Base-by-base conservation (phyloP, 2,888 invertebrate species). In the Carabus problematicus region DNA sequence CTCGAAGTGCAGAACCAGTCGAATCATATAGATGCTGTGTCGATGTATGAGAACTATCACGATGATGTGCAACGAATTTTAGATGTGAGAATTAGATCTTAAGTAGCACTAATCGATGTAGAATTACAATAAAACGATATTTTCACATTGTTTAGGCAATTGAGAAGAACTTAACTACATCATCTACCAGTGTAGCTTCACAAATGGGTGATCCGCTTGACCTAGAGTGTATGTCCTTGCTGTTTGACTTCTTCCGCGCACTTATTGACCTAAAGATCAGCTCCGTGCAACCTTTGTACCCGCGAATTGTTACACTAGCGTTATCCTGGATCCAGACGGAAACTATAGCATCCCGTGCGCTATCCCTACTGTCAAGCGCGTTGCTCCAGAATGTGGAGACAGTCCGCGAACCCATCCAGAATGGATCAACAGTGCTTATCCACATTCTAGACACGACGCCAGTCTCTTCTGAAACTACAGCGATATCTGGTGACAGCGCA, bases 171-270 rank as follows among this genome's bases (percentile, higher is more conserved):
- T 62, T 73, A 14, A 66, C 68, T 11, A 52, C 16, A 14, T 16
- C 12, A 52, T 6, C 29, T 11, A 58, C 19, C 11, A 16, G 64
- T 12, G 71, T 71, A 39, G 70, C 63, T 11, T 60, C 54, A 63
- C 42, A 68, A 42, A 29, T 40, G 11, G 11, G 29, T 29, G 29
- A 29, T 29, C 29, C 49, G 39, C 29, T 14, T 0, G 79, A 83
- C 72, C 79, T 82, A 3, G 85, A 86, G 74, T 86, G 85, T 70
- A 79, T 84, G 54, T 78, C 81, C 8, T 75, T 84, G 1, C 73
- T 86, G 11, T 82, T 86, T 73, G 83, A 85, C 74, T 86, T 86
- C 75, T 75, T 87, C 16, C 75, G 81, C 45, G 82, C 82, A 0
- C 72, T 86, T 12, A 79, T 85, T 12, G 80, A 81, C 72, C 73